A percentile compares a stretch with the other conserved stretches of the same genome.
phyloP scores from a whole-genome alignment of 2,797 vertebrate genomes.

The Manis javanica region DNA sequence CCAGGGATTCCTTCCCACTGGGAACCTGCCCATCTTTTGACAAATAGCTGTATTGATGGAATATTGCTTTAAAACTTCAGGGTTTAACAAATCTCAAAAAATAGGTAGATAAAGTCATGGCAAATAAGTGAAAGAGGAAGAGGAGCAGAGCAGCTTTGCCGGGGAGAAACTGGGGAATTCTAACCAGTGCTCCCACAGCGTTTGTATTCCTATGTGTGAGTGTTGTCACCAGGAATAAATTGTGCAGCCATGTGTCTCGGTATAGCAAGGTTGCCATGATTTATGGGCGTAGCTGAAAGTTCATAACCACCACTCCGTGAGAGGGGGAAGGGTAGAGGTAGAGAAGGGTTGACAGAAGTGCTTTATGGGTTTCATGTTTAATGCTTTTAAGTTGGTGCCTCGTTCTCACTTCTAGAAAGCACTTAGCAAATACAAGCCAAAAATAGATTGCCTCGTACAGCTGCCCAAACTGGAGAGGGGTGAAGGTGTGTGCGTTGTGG shows the following conservation, averaged over 20 bases:
- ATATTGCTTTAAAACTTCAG: not conserved
- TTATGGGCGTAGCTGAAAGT: not conserved
- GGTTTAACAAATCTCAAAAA: not conserved
- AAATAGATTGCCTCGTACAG: not conserved
- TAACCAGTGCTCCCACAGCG: rapidly evolving
- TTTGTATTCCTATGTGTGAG: no score
- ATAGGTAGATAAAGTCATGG: not conserved
- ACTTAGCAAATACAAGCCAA: constrained; percentile 19
- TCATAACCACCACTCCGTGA: not conserved
- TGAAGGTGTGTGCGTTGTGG: no score
- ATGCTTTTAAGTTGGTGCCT: constrained; percentile 38
- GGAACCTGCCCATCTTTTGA: constrained; percentile 26
- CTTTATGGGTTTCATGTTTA: not conserved
- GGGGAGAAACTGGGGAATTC: not conserved
- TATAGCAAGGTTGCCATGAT: not conserved
- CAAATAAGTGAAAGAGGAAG: not conserved
- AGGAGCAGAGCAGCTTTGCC: not conserved
- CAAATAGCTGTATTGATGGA: not conserved
- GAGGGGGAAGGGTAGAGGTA: not conserved
- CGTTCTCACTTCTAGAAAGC: not conserved
- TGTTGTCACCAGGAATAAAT: not conserved
- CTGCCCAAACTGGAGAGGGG: not conserved
- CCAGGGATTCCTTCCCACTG: not conserved
- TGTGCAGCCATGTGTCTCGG: not conserved
- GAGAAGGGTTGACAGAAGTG: not conserved